Percentiles rank a stretch among this genome's conserved stretches.
phyloP scores from a whole-genome alignment of 2,888 invertebrate species.

The Dusona sp. region DNA sequence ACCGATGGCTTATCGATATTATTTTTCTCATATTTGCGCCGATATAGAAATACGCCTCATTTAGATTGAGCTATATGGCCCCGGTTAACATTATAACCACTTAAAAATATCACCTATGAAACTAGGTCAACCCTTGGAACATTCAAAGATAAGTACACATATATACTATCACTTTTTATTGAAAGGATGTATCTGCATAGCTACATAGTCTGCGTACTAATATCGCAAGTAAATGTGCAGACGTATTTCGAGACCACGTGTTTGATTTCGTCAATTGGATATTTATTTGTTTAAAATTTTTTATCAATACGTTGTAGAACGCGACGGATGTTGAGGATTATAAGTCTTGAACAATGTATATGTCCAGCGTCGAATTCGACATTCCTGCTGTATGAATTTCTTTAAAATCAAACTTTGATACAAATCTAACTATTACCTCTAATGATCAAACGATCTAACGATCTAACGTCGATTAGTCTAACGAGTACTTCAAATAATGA shows the following conservation, averaged over 20 bases:
- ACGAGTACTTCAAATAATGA: no score
- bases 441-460: no score
- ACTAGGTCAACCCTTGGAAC: not conserved
- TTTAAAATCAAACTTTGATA: no score
- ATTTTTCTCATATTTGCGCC: not conserved
- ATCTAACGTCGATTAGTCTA: no score
- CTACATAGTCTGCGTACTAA: not conserved
- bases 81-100: not conserved
- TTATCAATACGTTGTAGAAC: not conserved
- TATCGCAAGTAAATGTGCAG: not conserved
- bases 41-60: not conserved
- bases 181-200: not conserved
- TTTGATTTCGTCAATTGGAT: not conserved
- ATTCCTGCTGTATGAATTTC: no score
- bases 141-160: not conserved
- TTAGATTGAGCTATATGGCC: not conserved
- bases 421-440: no score
- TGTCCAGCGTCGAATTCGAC: not conserved
- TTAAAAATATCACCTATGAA: not conserved
- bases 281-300: not conserved
- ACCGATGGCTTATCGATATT: conserved; percentile 2
- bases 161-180: not conserved
- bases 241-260: not conserved
- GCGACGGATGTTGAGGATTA: not conserved
- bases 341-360: not conserved